These are phyloP conservation scores for Indicator maculatus DNA, from an alignment of 2,113 vertebrate genomes.

Conservation along the genomic window DNA sequence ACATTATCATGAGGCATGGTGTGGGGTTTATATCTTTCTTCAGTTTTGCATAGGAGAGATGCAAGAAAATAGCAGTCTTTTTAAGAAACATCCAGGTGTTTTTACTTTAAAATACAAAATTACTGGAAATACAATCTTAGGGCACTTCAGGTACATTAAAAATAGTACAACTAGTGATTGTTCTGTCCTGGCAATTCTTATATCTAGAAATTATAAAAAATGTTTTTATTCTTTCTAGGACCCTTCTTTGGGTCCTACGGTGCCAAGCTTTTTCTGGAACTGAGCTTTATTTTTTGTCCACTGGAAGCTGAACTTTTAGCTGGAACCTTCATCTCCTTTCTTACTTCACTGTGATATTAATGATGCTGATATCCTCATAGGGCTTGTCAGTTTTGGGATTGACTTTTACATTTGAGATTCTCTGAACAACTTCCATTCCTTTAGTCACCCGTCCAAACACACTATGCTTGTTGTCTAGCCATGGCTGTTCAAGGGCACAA, in stretches of 20 bases:
- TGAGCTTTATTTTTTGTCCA: too few relatives aligned
- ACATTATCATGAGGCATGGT: fast-evolving
- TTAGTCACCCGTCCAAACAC: slow-evolving; percentile 95
- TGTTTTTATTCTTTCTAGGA: background rate
- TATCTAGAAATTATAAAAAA: background rate
- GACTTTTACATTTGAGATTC: slow-evolving; percentile 95
- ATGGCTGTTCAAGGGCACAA: slow-evolving; percentile 79
- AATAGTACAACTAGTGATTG: background rate
- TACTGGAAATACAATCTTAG: slow-evolving; percentile 57
- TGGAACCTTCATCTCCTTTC: background rate
- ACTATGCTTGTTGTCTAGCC: slow-evolving; percentile 98
- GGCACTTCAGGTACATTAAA: slow-evolving; percentile 51
- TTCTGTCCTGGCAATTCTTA: background rate
- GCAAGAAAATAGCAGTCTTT: background rate
- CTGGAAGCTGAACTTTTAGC: background rate
- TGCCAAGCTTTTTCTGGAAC: background rate
- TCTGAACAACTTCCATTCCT: slow-evolving; percentile 98
- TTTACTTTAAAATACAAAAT: slow-evolving; percentile 53
- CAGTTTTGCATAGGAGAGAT: background rate
- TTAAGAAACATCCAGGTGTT: background rate
- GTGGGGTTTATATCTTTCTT: background rate
- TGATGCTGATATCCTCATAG: slow-evolving; percentile 97
- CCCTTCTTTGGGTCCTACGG: background rate
- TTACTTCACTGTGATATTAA: slow-evolving; percentile 97
- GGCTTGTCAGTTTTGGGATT: slow-evolving; percentile 99